phyloP scores from a whole-genome alignment of 2,797 vertebrate species.

The Neopelma chrysocephalum region DNA sequence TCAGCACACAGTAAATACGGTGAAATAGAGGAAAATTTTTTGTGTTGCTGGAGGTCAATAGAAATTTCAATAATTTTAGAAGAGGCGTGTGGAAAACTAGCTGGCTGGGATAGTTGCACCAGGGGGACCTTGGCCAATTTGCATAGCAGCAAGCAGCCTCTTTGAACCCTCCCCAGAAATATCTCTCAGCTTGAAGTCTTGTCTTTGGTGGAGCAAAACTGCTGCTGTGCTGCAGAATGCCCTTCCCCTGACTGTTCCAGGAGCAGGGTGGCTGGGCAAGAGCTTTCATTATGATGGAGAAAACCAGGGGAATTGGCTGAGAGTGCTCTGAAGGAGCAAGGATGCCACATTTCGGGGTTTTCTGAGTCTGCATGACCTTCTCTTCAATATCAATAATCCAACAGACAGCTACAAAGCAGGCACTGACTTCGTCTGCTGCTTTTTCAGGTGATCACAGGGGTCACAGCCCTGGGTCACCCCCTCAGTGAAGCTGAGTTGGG shows the following conservation, averaged over 20 bases:
- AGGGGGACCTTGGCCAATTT: not conserved
- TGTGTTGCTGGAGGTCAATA: not conserved
- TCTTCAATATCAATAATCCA: not conserved
- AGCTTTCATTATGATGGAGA: not conserved
- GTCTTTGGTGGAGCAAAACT: not conserved
- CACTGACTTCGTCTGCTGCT: not conserved
- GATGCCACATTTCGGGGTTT: not conserved
- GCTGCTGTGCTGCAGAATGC: not conserved
- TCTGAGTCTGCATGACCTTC: not conserved
- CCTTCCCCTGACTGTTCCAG: not conserved
- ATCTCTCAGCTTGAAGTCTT: not conserved
- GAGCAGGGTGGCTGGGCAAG: rapidly evolving
- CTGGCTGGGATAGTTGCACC: not conserved
- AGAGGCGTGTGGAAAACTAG: not conserved
- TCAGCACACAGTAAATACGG: not conserved
- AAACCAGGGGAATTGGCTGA: not conserved
- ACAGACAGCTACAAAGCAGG: not conserved
- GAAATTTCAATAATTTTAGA: not conserved
- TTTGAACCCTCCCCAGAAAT: not conserved
- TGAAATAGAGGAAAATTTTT: not conserved
- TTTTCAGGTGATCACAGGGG: not conserved
- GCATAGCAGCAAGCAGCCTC: not conserved
- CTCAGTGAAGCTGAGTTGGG: not conserved
- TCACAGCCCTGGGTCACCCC: too few species aligned
- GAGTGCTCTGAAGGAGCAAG: not conserved